Conservation (phyloP, 2,888 invertebrate species). For the Meghimatium bilineatum region DNA sequence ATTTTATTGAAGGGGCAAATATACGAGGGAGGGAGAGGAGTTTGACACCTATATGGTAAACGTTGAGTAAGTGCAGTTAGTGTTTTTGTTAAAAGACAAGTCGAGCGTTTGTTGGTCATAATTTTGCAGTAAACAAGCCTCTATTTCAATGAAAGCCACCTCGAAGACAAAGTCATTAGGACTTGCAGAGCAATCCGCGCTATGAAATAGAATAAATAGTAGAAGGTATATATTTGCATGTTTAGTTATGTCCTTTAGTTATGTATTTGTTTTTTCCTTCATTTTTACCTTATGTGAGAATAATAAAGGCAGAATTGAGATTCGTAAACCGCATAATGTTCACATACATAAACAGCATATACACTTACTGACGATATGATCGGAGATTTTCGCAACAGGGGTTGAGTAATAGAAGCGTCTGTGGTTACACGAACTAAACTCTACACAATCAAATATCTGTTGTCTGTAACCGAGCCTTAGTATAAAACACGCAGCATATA, state of each 20-base stretch:
- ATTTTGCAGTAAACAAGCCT: conserved; percentile 5
- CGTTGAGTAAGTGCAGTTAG: conserved; percentile 10
- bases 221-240: background rate
- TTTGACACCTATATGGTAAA: conserved; percentile 1
- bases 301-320: background rate
- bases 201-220: background rate
- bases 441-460: no score
- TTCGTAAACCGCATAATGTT: background rate
- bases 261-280: background rate
- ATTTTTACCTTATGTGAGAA: background rate
- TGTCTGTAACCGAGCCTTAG: no score
- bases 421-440: background rate
- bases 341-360: background rate
- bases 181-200: background rate
- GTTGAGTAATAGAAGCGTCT: background rate
- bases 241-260: no score
- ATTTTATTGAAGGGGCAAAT: background rate
- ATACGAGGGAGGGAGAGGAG: no score
- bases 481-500: no score
- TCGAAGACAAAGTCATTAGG: background rate
- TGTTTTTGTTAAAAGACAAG: background rate
- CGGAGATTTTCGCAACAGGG: background rate
- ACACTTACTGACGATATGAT: background rate
- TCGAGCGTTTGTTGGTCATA: background rate
- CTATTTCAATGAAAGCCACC: background rate